Base-by-base conservation (phyloP, 2,113 vertebrate genomes). In the Phrynocephalus versicolor region DNA sequence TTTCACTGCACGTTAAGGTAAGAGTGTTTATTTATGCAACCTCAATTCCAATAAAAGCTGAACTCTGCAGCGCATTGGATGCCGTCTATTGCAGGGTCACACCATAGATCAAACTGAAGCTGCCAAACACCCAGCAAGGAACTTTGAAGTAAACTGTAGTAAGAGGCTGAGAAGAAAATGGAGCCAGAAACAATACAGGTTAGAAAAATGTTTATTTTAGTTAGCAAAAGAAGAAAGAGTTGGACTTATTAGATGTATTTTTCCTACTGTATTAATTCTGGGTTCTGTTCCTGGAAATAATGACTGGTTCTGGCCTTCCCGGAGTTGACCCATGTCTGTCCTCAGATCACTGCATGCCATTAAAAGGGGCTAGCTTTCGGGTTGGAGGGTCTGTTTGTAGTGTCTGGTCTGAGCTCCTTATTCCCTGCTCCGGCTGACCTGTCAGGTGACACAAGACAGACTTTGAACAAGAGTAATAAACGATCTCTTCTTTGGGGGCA, bases 151-250 rank as follows among this genome's bases (percentile, higher is more conserved):
- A 90, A 90, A 90, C 85, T 75, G 27, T 86, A 93, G 85, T 85
- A 92, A 91, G 87, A 90, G 87, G 62, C 84, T 92, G 87, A 88
- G 88, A 8, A 0, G 41, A 71, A 78, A 93, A 85, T 3, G 0
- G 91, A 93, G 93, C 92, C 93, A 94, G 94, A 92, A 93, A 94
- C 92, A 94, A 92, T 92, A 93, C 84, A 92, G 82, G 91, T 94
- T 94, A 95, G 90, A 93, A 94, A 93, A 95, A 95, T 94, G 87
- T 92, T 94, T 94, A 89, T 4, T 93, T 94, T 94, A 92, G 85
- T 94, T 90, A 92, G 90, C 88, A 87, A 90, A 92, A 93, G 83
- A 94, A 93, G 92, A 94, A 94, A 89, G 85, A 91, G 64, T 88
- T 92, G 93, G 89, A 93, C 89, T 92, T 93, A 90, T 88, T 94